Percentiles rank a stretch among this genome's conserved stretches.
phyloP scores from a whole-genome alignment of 2,797 vertebrate genomes.

The Enoplosus armatus region DNA sequence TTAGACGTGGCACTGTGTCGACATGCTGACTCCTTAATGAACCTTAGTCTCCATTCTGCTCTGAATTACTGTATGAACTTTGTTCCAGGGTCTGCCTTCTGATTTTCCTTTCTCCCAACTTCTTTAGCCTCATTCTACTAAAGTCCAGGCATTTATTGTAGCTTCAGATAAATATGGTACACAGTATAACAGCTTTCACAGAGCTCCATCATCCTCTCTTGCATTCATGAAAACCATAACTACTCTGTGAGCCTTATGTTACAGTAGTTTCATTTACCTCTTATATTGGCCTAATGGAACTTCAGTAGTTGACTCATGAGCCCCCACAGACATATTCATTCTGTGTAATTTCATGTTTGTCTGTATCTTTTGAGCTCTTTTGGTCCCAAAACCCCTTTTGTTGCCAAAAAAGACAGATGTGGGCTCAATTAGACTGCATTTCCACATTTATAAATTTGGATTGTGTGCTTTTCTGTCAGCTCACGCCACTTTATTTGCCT shows the following conservation, averaged over 20 bases:
- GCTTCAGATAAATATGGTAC: slow-evolving; percentile 1
- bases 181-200: slow-evolving; percentile 22
- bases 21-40: slow-evolving; percentile 67
- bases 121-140: slow-evolving; percentile 41
- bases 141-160: slow-evolving; percentile 24
- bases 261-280: slow-evolving; percentile 17
- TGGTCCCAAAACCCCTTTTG: slow-evolving; percentile 18
- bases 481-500: slow-evolving; percentile 42
- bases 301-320: slow-evolving; percentile 27
- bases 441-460: slow-evolving; percentile 24
- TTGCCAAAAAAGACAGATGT: slow-evolving; percentile 47
- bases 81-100: slow-evolving; percentile 39
- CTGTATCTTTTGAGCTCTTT: slow-evolving; percentile 21
- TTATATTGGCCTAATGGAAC: slow-evolving; percentile 21
- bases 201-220: background rate
- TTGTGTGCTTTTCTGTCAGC: slow-evolving; percentile 29
- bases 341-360: slow-evolving; percentile 26
- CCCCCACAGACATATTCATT: slow-evolving; percentile 14
- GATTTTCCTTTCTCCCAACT: slow-evolving; percentile 34
- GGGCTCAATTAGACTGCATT: slow-evolving; percentile 22
- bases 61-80: slow-evolving; percentile 49
- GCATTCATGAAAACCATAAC: slow-evolving; percentile 5
- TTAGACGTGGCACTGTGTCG: slow-evolving; percentile 46
- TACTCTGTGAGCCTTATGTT: slow-evolving; percentile 18
- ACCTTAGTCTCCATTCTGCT: slow-evolving; percentile 57